phyloP scores from a whole-genome alignment of 2,797 vertebrate species.

The Sebastes elongatus region DNA sequence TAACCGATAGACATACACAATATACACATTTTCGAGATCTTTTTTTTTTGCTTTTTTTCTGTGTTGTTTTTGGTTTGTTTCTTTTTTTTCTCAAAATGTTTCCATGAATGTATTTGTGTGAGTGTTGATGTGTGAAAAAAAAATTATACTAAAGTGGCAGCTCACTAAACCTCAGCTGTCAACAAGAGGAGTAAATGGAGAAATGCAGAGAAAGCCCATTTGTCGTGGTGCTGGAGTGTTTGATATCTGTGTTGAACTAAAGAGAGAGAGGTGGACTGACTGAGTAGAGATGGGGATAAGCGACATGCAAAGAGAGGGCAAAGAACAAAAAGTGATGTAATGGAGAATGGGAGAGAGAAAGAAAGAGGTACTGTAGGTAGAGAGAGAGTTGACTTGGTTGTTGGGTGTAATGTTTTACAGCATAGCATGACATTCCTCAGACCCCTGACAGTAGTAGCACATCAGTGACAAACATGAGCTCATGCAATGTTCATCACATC shows the following conservation, averaged over 20 bases:
- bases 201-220: conserved; percentile 3
- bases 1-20: too few relatives aligned
- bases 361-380: not conserved
- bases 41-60: too few relatives aligned
- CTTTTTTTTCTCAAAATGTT: too few relatives aligned
- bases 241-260: not conserved
- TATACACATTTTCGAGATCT: too few relatives aligned
- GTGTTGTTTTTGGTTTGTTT: too few relatives aligned
- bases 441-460: conserved; percentile 62
- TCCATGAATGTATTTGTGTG: too few relatives aligned
- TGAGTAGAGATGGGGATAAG: not conserved
- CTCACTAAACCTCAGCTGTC: not conserved
- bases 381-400: conserved; percentile 19
- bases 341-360: not conserved
- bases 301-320: not conserved
- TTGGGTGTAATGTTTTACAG: conserved; percentile 76
- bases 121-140: too few relatives aligned
- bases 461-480: conserved; percentile 66
- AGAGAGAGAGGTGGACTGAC: not conserved
- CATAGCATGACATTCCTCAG: conserved; percentile 75
- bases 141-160: not conserved
- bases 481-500: conserved; percentile 8
- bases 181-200: not conserved
- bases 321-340: conserved; percentile 16
- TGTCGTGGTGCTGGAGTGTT: not conserved